Percentiles rank a stretch among this genome's conserved stretches.
Evolutionary conservation across 2,113 vertebrate genomes (phyloP).

Genomic region (Leptosomus discolor): DNA sequence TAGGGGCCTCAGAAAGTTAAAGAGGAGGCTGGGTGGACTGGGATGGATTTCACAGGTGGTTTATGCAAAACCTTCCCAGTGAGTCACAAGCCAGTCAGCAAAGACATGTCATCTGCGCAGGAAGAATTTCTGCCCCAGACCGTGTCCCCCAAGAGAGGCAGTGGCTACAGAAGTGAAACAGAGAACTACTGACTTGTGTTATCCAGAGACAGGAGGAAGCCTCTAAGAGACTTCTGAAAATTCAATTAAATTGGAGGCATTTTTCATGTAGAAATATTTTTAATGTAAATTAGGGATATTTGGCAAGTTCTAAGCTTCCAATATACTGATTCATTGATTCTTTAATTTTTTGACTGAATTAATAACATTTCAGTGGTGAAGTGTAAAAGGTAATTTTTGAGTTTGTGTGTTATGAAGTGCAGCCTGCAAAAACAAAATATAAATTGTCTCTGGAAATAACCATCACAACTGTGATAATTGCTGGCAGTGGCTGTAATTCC

Average conservation of each 20-base stretch:
- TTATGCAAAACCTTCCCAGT: not conserved
- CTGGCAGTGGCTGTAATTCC: conserved; percentile 33
- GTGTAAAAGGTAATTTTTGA: not conserved
- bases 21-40: not conserved
- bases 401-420: not conserved
- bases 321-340: not conserved
- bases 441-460: conserved; percentile 30
- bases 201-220: not conserved
- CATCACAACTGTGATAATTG: conserved; percentile 1
- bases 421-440: not conserved
- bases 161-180: not conserved
- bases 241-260: not conserved
- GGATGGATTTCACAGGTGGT: not conserved
- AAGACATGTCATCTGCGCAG: not conserved
- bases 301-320: not conserved
- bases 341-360: not conserved
- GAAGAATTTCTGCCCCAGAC: not conserved
- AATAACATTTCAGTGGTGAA: not conserved
- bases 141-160: not conserved
- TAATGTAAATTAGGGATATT: not conserved
- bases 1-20: not conserved
- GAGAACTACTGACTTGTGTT: not conserved
- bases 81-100: not conserved
- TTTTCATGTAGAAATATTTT: not conserved
- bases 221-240: not conserved